These are phyloP conservation scores for Caenorhabditis doughertyi DNA, from an alignment of 2,888 invertebrate species.

Conservation along the genomic window DNA sequence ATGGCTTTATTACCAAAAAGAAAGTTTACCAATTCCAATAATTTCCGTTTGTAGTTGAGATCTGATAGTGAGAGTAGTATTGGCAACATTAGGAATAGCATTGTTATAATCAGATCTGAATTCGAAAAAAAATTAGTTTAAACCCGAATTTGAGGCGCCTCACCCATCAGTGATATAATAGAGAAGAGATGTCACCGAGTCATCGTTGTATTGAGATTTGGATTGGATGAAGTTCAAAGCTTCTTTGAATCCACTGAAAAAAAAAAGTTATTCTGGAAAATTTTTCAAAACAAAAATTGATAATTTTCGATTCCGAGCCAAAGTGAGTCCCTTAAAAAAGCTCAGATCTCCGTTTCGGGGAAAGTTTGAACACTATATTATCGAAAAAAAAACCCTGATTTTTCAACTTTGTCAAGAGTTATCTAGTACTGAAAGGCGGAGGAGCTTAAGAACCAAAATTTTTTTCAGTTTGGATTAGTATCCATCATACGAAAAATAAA, in stretches of 20 bases:
- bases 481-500: too few relatives aligned
- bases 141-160: background rate
- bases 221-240: slow-evolving; percentile 44
- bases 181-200: slow-evolving; percentile 34
- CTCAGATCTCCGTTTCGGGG: too few relatives aligned
- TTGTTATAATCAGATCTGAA: slow-evolving; percentile 15
- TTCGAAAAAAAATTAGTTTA: background rate
- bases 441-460: too few relatives aligned
- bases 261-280: background rate
- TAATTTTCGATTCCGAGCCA: too few relatives aligned
- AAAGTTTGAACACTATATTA: too few relatives aligned
- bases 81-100: background rate
- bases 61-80: slow-evolving; percentile 23
- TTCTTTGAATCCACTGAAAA: slow-evolving; percentile 53
- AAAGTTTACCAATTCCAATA: slow-evolving; percentile 43
- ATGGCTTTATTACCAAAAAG: too few relatives aligned
- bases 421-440: too few relatives aligned
- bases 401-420: too few relatives aligned
- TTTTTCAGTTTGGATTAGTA: too few relatives aligned
- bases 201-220: slow-evolving; percentile 40
- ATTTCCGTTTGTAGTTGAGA: slow-evolving; percentile 46
- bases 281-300: too few relatives aligned
- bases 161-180: slow-evolving; percentile 57
- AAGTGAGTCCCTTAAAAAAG: too few relatives aligned
- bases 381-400: too few relatives aligned